Base-by-base conservation (phyloP, 2,797 vertebrate genomes). In the Odontamblyopus rebecca region DNA sequence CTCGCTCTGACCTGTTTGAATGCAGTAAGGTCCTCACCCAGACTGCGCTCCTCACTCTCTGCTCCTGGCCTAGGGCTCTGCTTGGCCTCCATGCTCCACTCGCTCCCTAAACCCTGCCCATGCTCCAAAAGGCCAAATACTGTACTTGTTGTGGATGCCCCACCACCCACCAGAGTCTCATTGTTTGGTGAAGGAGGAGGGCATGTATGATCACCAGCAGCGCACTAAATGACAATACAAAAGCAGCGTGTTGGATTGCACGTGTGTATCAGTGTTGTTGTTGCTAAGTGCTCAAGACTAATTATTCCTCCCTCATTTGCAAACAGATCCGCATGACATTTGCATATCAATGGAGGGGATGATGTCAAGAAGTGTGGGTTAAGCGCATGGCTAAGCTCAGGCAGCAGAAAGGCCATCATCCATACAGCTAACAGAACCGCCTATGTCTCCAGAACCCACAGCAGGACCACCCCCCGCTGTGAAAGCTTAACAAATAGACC, bases 281-380 rank as follows among this genome's bases (percentile, higher is more conserved):
- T 91, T 92, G 88, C 91, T 92, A 93, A 93, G 92, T 94, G 91
- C 89, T 91, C 83, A 70, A 78, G 85, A 90, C 91, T 94, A 94
- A 94, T 94, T 94, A 94, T 93, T 93, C 91, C 92, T 91, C 90
- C 92, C 89, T 93, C 91, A 93, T 94, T 94, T 94, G 93, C 93
- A 91, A 94, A 92, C 81, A 65, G 80, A 75, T 82, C 85, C 71
- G 70, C 67, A 70, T 69, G 78, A 77, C 72, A 92, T 94, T 93
- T 93, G 44, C 93, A 94, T 94, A 91, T 94, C 91, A 94, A 94
- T 93, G 78, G 69, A 81, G 87, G 80, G 85, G 82, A 83, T 70
- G 76, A 84, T 86, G 85, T 89, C 86, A 90, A 90, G 90, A 74
- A 89, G 86, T 67, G 84, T 44, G 83, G 80, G 85, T 88, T 91